Percentiles rank a stretch among this genome's conserved stretches.
phyloP scores from a whole-genome alignment of 1,140 invertebrate genomes.

The Drosophila murphyi region DNA sequence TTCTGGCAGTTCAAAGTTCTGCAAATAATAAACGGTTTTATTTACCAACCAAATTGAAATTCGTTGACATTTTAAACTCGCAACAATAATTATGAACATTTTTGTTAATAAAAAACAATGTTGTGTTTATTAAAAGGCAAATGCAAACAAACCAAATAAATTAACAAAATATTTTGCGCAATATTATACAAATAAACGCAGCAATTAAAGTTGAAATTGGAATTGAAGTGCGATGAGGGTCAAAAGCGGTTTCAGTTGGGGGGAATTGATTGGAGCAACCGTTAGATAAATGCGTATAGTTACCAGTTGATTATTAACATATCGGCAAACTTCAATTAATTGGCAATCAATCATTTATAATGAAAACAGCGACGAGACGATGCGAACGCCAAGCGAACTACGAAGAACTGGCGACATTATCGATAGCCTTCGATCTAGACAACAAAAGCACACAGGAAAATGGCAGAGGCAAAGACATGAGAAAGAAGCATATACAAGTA shows the following conservation, averaged over 20 bases:
- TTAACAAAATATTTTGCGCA: slow-evolving; percentile 25
- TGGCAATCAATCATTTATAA: slow-evolving; percentile 82
- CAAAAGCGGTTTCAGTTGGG: not conserved
- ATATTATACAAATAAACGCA: slow-evolving; percentile 23
- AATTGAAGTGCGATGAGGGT: slow-evolving; percentile 8
- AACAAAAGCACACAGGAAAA: slow-evolving; percentile 33
- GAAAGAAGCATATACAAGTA: not conserved
- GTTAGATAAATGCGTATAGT: slow-evolving; percentile 49
- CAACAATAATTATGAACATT: slow-evolving; percentile 32
- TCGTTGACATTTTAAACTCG: not conserved
- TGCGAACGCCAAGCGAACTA: slow-evolving; percentile 18
- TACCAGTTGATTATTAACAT: slow-evolving; percentile 71
- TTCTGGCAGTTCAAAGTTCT: not conserved
- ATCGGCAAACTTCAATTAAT: slow-evolving; percentile 80
- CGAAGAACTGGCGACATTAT: slow-evolving; percentile 73
- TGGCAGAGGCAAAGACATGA: not conserved
- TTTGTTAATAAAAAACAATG: slow-evolving; percentile 41
- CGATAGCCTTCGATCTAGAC: slow-evolving; percentile 69
- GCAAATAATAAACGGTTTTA: slow-evolving; percentile 3
- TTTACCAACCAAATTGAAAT: slow-evolving; percentile 8
- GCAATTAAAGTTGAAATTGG: slow-evolving; percentile 17
- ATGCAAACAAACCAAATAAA: slow-evolving; percentile 42
- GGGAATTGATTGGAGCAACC: slow-evolving; percentile 3
- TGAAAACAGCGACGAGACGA: slow-evolving; percentile 60
- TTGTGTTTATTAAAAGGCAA: slow-evolving; percentile 48